Evolutionary conservation across 2,113 vertebrate species (phyloP).

Genomic region (Sebastes fasciatus): DNA sequence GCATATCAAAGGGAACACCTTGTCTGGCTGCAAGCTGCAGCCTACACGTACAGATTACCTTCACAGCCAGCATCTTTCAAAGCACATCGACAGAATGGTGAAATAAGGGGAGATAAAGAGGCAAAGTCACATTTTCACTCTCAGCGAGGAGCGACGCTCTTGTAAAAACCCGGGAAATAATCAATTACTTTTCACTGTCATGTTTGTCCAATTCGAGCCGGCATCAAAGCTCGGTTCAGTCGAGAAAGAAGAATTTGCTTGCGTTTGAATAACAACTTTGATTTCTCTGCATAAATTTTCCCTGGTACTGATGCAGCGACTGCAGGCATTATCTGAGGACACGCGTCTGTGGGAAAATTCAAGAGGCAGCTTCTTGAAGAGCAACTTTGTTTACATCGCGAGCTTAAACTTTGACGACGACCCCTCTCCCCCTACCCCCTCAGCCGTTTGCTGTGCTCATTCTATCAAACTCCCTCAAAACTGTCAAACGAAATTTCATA

Average conservation of each 20-base stretch:
- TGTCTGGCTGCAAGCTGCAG: slow-evolving; percentile 56
- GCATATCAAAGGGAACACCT: slow-evolving; percentile 65
- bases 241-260: slow-evolving; percentile 15
- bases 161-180: slow-evolving; percentile 52
- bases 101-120: slow-evolving; percentile 47
- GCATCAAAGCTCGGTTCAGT: slow-evolving; percentile 51
- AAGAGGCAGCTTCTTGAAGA: slow-evolving; percentile 33
- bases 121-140: slow-evolving; percentile 35
- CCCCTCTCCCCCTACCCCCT: background rate
- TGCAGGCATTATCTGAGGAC: slow-evolving; percentile 25
- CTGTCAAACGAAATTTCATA: slow-evolving; percentile 45
- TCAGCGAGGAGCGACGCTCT: slow-evolving; percentile 12
- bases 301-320: background rate
- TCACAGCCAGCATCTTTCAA: slow-evolving; percentile 51
- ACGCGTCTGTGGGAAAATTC: background rate
- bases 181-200: slow-evolving; percentile 45
- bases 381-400: slow-evolving; percentile 41
- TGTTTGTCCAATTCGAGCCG: slow-evolving; percentile 45
- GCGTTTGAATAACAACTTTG: slow-evolving; percentile 51
- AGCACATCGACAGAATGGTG: slow-evolving; percentile 37
- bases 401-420: slow-evolving; percentile 14
- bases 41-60: slow-evolving; percentile 35
- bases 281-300: slow-evolving; percentile 26
- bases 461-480: slow-evolving; percentile 56
- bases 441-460: slow-evolving; percentile 54